Base-by-base conservation (phyloP, 2,113 vertebrate species). In the Spilogale gracilis region DNA sequence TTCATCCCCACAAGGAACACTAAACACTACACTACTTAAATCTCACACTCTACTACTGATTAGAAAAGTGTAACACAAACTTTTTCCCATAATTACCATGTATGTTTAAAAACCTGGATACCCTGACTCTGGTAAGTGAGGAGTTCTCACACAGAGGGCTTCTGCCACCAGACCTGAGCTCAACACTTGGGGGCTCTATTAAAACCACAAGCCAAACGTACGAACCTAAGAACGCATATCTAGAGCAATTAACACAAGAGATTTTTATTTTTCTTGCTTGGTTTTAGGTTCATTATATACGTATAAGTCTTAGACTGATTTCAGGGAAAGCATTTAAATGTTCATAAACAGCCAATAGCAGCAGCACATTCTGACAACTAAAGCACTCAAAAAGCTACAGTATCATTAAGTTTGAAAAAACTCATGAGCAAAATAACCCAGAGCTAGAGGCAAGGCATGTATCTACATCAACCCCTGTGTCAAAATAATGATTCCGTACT, bases 381-480 rank as follows among this genome's bases (percentile, higher is more conserved):
- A 30, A 92, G 32, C 52, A 86, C 30, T 84, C 27, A 78, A 78
- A 92, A 61, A 50, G 16, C 71, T 65, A 85, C 43, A 78, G 43
- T 56, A 71, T 71, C 61, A 84, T 81, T 89, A 89, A 45, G 48
- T 58, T 63, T 94, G 91, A 91, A 43, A 87, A 45, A 95, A 79
- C 32, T 90, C 74, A 67, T 25, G 1, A 80, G 67, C 54, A 94
- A 95, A 92, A 90, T 54, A 97, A 95, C 25, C 78, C n/a, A 50
- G 58, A 89, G 18, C 74, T 83, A 87, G 94, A 84, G 58, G 65
- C 27, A 96, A 93, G 14, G 80, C 48, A 96, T 25, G 1, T 32
- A 82, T 43, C 63, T 91, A 93, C 80, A 93, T 91, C 78, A 96
- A 89, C 23, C 50, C 10, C n/a, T 76, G 25, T 71, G 20, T 96